Evolutionary conservation across 2,113 vertebrate species (phyloP).

Genomic region (Paraplagusia blochii): DNA sequence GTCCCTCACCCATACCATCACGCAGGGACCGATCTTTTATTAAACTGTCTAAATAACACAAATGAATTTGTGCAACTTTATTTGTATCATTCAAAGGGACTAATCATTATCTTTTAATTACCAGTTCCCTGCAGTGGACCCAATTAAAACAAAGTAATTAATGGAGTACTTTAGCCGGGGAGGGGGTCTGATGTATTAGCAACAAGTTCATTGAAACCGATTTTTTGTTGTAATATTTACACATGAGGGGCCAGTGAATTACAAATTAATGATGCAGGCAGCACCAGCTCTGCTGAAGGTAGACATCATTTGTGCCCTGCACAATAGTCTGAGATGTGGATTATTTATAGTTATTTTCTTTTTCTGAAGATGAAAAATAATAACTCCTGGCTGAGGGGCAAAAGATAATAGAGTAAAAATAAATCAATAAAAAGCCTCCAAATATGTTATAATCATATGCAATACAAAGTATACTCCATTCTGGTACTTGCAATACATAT

Average conservation of each 20-base stretch:
- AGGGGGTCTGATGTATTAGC: conserved; percentile 54
- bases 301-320: conserved; percentile 14
- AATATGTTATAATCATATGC: conserved; percentile 25
- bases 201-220: conserved; percentile 65
- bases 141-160: conserved; percentile 77
- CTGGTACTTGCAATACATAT: conserved; percentile 26
- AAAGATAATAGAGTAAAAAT: conserved; percentile 27
- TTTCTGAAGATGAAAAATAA: conserved; percentile 15
- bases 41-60: conserved; percentile 71
- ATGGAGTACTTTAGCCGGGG: conserved; percentile 70
- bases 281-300: too few species aligned
- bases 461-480: conserved; percentile 11
- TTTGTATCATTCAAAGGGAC: conserved; percentile 76
- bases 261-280: conserved; percentile 49
- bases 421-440: conserved; percentile 34
- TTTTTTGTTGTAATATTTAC: conserved; percentile 65
- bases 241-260: conserved; percentile 53
- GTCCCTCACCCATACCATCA: background rate
- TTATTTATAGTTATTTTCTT: conserved; percentile 18
- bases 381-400: conserved; percentile 2
- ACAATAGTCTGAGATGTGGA: conserved; percentile 19
- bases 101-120: conserved; percentile 82
- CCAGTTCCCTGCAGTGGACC: conserved; percentile 67
- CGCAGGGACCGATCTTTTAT: conserved; percentile 65
- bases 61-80: conserved; percentile 73